phyloP scores from a whole-genome alignment of 1,140 invertebrate genomes.

The Calephelis virginiensis region DNA sequence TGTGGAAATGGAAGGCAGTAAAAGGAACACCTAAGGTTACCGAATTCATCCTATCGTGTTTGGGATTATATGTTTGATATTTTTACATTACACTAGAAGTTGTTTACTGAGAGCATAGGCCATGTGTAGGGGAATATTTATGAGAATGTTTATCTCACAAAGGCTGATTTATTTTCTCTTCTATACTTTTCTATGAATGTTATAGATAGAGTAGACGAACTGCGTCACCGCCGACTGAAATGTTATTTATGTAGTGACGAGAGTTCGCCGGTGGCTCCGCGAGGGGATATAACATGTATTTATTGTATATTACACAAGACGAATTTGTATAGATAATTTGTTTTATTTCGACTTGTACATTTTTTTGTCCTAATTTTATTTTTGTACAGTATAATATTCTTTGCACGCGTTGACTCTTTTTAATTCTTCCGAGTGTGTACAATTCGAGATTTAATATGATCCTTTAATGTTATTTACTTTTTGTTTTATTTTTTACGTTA shows the following conservation, averaged over 20 bases:
- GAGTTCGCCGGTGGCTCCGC: neutral
- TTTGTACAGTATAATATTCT: conserved; percentile 12
- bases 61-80: no score
- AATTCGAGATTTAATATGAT: neutral
- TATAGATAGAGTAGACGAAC: conserved; percentile 9
- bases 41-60: no score
- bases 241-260: conserved; percentile 21
- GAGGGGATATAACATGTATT: conserved; percentile 6
- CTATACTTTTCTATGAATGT: conserved; percentile 20
- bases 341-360: conserved; percentile 19
- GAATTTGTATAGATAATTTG: conserved; percentile 19
- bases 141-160: conserved; percentile 47
- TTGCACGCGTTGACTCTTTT: conserved; percentile 10
- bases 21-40: no score
- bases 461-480: neutral
- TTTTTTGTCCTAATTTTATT: conserved; percentile 3
- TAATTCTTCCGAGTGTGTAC: conserved; percentile 7
- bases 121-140: conserved; percentile 34
- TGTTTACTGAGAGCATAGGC: no score
- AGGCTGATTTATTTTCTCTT: conserved; percentile 55
- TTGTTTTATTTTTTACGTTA: neutral
- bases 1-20: no score
- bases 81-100: no score
- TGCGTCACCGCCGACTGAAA: conserved; percentile 34
- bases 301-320: conserved; percentile 18